Evolutionary conservation across 2,888 invertebrate species (phyloP).

Genomic region (Cephus sareptanus): DNA sequence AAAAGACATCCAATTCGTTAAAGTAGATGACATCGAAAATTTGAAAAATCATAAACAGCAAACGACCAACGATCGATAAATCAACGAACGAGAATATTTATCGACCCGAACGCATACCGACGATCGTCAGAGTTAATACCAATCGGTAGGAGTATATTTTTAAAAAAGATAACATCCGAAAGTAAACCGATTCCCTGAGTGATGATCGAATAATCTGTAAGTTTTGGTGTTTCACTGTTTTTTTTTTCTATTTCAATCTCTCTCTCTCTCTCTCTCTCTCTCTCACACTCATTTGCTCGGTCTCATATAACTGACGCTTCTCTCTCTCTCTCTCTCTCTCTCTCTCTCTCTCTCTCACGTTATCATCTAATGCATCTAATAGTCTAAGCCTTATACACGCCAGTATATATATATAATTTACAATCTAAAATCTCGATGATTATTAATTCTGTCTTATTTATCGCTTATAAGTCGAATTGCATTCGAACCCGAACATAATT

Average conservation of each 20-base stretch:
- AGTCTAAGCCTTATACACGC: neutral
- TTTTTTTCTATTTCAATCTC: neutral
- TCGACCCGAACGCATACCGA: neutral
- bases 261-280: too few species aligned
- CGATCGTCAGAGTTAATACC: neutral
- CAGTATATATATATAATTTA: neutral
- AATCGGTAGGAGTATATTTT: neutral
- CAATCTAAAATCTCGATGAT: neutral
- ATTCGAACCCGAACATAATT: neutral
- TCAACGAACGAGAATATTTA: neutral
- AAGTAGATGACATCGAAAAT: neutral
- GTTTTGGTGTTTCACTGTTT: constrained; percentile 13
- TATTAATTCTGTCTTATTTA: neutral
- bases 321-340: too few species aligned
- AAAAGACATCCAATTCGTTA: neutral
- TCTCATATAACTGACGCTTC: too few species aligned
- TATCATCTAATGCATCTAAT: neutral
- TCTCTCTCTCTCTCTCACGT: neutral
- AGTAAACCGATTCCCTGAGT: constrained; percentile 22
- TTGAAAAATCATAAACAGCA: neutral
- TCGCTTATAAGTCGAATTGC: neutral
- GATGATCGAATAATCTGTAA: constrained; percentile 9
- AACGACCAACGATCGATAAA: neutral
- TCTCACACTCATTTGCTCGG: too few species aligned
- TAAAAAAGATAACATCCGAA: constrained; percentile 13